Evolutionary conservation across 2,888 invertebrate species (phyloP).

Genomic region (Drosophila greeni): DNA sequence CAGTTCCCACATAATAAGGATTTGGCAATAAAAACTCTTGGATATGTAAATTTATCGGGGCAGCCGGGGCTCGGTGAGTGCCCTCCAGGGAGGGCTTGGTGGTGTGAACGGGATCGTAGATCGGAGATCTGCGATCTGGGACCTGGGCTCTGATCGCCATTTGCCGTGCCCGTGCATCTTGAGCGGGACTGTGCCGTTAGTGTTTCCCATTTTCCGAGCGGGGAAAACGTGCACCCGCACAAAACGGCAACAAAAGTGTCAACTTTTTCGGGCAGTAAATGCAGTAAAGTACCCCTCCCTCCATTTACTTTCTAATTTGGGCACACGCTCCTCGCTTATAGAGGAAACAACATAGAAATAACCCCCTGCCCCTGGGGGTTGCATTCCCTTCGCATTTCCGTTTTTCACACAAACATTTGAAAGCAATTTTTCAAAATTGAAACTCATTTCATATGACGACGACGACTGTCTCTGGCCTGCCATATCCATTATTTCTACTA

Average conservation of each 20-base stretch:
- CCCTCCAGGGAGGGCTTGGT: slow-evolving; percentile 14
- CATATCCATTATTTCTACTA: slow-evolving; percentile 61
- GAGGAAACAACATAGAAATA: slow-evolving; percentile 50
- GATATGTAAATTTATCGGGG: slow-evolving; percentile 54
- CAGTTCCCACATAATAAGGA: slow-evolving; percentile 67
- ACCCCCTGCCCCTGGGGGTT: slow-evolving; percentile 38
- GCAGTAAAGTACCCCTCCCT: slow-evolving; percentile 19
- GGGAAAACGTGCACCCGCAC: slow-evolving; percentile 67
- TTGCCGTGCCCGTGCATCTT: slow-evolving; percentile 65
- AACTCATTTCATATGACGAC: slow-evolving; percentile 63
- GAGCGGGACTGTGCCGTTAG: slow-evolving; percentile 47
- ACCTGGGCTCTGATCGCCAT: slow-evolving; percentile 28
- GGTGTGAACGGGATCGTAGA: slow-evolving; percentile 29
- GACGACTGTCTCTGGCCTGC: slow-evolving; percentile 44
- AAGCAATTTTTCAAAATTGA: slow-evolving; percentile 72
- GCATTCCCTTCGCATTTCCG: slow-evolving; percentile 61
- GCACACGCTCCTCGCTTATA: slow-evolving; percentile 57
- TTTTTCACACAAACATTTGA: slow-evolving; percentile 69
- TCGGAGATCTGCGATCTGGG: slow-evolving; percentile 24
- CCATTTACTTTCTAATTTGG: slow-evolving; percentile 66
- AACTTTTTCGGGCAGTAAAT: slow-evolving; percentile 59
- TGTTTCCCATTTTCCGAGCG: slow-evolving; percentile 27
- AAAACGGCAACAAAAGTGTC: slow-evolving; percentile 66
- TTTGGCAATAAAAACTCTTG: slow-evolving; percentile 65
- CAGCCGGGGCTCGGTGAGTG: neutral